Base-by-base conservation (phyloP, 2,113 vertebrate species). In the Ctenodactylus gundi region DNA sequence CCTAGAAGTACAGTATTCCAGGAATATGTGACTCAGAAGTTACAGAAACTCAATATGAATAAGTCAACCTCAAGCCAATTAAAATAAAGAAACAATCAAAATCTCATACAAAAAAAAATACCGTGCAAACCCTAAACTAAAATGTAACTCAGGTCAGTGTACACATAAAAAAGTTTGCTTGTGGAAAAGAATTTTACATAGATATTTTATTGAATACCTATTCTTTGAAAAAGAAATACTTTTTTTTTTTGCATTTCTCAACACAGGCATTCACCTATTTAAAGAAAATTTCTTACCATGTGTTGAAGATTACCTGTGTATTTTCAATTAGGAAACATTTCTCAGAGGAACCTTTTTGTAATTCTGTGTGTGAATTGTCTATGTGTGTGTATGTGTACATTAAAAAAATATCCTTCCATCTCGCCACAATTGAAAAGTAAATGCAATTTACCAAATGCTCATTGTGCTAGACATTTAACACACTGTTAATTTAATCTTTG, bases 1-100 rank as follows among this genome's bases (percentile, higher is more conserved):
- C n/a, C 51, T 78, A 77, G 14, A 88, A 65, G 58, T 85, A 12
- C 15, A 55, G 17, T 82, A 75, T 46, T 25, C 39, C 25, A 85
- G 90, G n/a, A 94, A 73, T 94, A 81, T 76, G 17, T 94, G 90
- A 90, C 29, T 93, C 29, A 75, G 62, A 91, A 64, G 14, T 94
- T 92, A 80, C 36, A 93, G 80, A 84, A 67, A 55, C 39, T 94
- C 10, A 39, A 14, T 72, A 34, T 90, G 70, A 77, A 34, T 62
- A 46, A 64, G 36, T 75, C 39, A 90, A 34, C 15, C 62, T 55
- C 55, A 90, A 80, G 6, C 73, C 70, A 53, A 13, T 84, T 87
- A 86, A 78, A 90, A 64, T 65, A 36, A 85, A 62, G 3, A 60
- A 83, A 44, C 25, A 58, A 27, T 51, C 29, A 91, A 89, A 93